A percentile compares a stretch with the other conserved stretches of the same genome.
These are phyloP conservation scores for Platyrinchus mystaceus DNA, from an alignment of 2,797 vertebrate species.

Conservation along the genomic window DNA sequence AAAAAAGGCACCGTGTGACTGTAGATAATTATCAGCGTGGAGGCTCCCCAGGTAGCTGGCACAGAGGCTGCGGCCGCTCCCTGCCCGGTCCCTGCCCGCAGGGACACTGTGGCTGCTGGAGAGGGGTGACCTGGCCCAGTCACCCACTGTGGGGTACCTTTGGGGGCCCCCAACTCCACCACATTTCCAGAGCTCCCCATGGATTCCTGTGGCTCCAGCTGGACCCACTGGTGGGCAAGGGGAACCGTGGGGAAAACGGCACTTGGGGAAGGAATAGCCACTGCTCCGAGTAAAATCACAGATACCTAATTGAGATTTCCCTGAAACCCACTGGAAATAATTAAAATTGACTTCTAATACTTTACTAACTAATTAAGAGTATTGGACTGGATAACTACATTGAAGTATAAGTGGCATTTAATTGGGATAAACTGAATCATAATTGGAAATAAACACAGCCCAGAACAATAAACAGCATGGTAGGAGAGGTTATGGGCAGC, in stretches of 20 bases:
- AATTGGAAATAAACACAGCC: neutral
- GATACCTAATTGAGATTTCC: conserved; percentile 55
- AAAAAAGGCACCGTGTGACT: neutral
- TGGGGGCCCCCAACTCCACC: neutral
- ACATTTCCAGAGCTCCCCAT: rapidly evolving
- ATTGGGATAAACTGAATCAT: conserved; percentile 43
- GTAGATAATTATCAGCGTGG: neutral
- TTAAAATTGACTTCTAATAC: conserved; percentile 67
- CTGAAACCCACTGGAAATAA: conserved; percentile 64
- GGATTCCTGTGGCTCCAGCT: neutral
- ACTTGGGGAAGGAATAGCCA: neutral
- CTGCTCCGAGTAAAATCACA: neutral
- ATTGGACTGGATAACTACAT: conserved; percentile 61
- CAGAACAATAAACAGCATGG: neutral
- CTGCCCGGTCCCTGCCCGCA: neutral
- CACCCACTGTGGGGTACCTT: neutral
- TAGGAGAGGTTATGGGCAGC: neutral
- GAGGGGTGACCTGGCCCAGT: neutral
- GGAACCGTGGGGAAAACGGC: rapidly evolving
- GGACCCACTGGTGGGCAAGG: neutral
- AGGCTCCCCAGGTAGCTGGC: neutral
- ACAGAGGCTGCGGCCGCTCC: neutral
- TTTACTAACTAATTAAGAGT: conserved; percentile 68
- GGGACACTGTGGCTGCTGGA: neutral
- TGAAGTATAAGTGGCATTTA: conserved; percentile 50